Conservation (phyloP, 2,888 invertebrate genomes). For the Ochropleura leucogaster region DNA sequence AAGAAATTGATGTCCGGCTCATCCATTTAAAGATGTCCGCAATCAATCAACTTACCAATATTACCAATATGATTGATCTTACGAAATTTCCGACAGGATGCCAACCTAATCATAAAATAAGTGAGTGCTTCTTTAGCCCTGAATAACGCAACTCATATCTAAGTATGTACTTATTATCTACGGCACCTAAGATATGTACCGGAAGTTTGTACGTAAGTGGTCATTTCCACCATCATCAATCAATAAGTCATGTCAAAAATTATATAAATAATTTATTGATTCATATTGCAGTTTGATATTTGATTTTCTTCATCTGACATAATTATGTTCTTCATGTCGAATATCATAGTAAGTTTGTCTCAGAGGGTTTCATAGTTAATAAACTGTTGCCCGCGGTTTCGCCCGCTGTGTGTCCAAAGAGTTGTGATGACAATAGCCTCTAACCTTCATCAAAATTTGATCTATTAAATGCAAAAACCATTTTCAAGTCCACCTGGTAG, state of each 20-base stretch:
- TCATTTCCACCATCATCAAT: conserved; percentile 31
- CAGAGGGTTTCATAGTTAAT: too few species aligned
- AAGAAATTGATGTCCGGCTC: not conserved
- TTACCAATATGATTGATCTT: conserved; percentile 28
- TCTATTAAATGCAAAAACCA: not conserved
- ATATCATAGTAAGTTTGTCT: not conserved
- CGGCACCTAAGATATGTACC: not conserved
- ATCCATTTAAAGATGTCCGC: conserved; percentile 28
- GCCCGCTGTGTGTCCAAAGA: too few species aligned
- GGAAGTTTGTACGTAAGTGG: conserved; percentile 34
- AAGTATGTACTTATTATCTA: conserved; percentile 9
- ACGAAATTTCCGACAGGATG: conserved; percentile 31
- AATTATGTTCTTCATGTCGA: not conserved
- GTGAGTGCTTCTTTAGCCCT: conserved; percentile 11
- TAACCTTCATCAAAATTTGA: not conserved
- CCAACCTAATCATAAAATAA: conserved; percentile 28
- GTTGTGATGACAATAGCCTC: not conserved
- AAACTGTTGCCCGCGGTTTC: too few species aligned
- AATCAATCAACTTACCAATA: conserved; percentile 29
- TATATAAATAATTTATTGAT: conserved; percentile 9
- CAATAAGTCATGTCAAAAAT: conserved; percentile 27
- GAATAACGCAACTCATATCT: conserved; percentile 2
- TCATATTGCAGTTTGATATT: not conserved
- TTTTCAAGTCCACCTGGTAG: not conserved
- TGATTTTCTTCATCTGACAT: not conserved